Conservation (phyloP, 2,797 vertebrate genomes). For the Anolis apletophallus region DNA sequence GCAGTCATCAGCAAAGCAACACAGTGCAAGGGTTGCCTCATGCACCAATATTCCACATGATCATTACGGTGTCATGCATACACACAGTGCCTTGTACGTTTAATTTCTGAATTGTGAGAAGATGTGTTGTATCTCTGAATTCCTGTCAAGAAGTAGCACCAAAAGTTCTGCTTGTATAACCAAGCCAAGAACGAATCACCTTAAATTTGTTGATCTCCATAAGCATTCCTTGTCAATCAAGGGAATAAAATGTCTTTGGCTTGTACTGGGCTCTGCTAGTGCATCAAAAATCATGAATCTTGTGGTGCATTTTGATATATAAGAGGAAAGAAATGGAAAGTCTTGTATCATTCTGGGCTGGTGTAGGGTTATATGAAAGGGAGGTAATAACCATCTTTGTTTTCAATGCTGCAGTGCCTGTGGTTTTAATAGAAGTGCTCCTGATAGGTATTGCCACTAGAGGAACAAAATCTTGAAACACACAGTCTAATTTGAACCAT, state of each 20-base stretch:
- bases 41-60: neutral
- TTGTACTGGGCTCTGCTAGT: neutral
- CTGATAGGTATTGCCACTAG: neutral
- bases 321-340: neutral
- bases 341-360: neutral
- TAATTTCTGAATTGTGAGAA: neutral
- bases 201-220: neutral
- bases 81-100: neutral
- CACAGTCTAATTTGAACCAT: neutral
- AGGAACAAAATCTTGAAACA: neutral
- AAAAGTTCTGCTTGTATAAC: neutral
- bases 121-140: neutral
- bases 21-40: too few relatives aligned
- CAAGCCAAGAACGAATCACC: neutral
- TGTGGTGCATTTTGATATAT: neutral
- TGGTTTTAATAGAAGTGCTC: neutral
- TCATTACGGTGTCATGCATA: neutral
- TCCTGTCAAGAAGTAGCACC: constrained; percentile 14
- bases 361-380: neutral
- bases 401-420: neutral
- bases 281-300: neutral
- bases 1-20: neutral
- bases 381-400: neutral
- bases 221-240: neutral
- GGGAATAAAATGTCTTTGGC: neutral